These are phyloP conservation scores for Neoitamus cyanurus DNA, from an alignment of 2,888 invertebrate species.

Conservation along the genomic window DNA sequence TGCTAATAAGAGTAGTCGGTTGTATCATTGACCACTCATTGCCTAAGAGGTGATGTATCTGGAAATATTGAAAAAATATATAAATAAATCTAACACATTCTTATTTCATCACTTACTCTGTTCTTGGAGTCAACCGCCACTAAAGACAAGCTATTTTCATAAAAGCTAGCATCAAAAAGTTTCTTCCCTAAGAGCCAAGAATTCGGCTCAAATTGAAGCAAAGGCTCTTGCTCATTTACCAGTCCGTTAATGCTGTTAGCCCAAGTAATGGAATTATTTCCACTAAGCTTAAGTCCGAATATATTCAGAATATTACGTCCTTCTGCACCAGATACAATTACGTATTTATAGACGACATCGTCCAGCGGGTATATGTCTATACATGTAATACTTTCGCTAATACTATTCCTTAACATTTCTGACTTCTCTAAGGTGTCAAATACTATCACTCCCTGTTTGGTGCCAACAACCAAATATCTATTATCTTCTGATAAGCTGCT, in stretches of 20 bases:
- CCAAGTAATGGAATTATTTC: slow-evolving; percentile 58
- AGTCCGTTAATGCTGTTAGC: slow-evolving; percentile 54
- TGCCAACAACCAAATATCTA: slow-evolving; percentile 62
- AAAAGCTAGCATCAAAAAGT: slow-evolving; percentile 57
- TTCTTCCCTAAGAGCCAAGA: slow-evolving; percentile 59
- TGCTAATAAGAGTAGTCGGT: slow-evolving; percentile 53
- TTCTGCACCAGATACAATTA: slow-evolving; percentile 61
- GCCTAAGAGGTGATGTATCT: slow-evolving; percentile 60
- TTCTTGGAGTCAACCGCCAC: slow-evolving; percentile 62
- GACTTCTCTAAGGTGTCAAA: slow-evolving; percentile 57
- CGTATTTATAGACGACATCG: slow-evolving; percentile 60
- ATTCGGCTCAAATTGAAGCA: slow-evolving; percentile 59
- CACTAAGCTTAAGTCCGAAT: slow-evolving; percentile 58
- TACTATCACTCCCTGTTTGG: slow-evolving; percentile 61
- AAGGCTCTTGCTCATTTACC: slow-evolving; percentile 51
- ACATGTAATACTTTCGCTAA: slow-evolving; percentile 61
- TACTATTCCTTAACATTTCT: slow-evolving; percentile 61
- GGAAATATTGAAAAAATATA: background rate
- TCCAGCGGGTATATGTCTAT: slow-evolving; percentile 61
- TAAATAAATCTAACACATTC: background rate
- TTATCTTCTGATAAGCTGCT: slow-evolving; percentile 60
- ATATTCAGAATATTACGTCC: slow-evolving; percentile 59
- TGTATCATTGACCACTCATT: slow-evolving; percentile 58
- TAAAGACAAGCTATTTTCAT: slow-evolving; percentile 54
- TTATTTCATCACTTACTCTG: slow-evolving; percentile 54